These are phyloP conservation scores for Lasiurus cinereus DNA, from an alignment of 2,113 vertebrate genomes.

Conservation along the genomic window DNA sequence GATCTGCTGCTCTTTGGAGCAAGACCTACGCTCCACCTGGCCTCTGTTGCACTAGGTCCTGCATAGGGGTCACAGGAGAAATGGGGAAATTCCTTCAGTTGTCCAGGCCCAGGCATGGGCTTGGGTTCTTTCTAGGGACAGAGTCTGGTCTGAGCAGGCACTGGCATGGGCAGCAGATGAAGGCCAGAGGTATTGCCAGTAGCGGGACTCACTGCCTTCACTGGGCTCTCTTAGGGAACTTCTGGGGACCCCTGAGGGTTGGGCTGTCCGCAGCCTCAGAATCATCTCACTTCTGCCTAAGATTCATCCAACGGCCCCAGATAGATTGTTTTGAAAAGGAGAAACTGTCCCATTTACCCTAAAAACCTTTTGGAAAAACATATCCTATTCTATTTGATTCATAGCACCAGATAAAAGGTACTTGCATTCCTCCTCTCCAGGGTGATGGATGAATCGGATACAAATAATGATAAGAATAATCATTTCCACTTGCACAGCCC, in stretches of 20 bases:
- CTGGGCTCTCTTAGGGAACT: neutral
- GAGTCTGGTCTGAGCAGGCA: too few relatives aligned
- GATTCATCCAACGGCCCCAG: neutral
- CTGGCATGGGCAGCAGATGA: rapidly evolving
- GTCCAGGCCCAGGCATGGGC: rapidly evolving
- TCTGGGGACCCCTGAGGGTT: rapidly evolving
- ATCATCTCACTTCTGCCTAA: neutral
- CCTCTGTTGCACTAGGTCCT: neutral
- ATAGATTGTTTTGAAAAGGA: conserved; percentile 61
- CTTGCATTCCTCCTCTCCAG: neutral
- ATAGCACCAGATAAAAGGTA: conserved; percentile 69
- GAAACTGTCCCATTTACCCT: conserved; percentile 70
- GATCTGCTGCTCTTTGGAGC: neutral
- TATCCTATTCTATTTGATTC: conserved; percentile 69
- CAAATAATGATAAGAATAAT: conserved; percentile 58
- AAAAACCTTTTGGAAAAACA: conserved; percentile 69
- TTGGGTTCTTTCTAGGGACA: neutral
- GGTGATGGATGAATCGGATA: conserved; percentile 61
- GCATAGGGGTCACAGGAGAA: too few relatives aligned
- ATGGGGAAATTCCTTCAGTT: neutral
- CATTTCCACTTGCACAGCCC: conserved; percentile 56
- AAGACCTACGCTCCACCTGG: too few relatives aligned
- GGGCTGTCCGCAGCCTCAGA: neutral
- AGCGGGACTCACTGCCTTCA: neutral
- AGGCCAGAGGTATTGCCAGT: rapidly evolving